phyloP scores from a whole-genome alignment of 2,113 vertebrate species.

The Psettodes erumei region DNA sequence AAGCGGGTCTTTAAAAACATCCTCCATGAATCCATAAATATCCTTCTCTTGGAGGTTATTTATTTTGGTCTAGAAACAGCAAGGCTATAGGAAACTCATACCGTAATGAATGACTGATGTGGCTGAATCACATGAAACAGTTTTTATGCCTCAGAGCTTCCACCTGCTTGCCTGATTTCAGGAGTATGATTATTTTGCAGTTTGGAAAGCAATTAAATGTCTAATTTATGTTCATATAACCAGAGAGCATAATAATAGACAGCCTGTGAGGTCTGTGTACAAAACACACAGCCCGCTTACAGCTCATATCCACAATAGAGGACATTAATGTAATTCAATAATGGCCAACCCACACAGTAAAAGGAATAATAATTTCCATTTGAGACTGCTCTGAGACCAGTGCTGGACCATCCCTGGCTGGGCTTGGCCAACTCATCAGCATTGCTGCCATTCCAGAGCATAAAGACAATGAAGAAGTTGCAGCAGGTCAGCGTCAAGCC shows the following conservation, averaged over 20 bases:
- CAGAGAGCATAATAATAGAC: slow-evolving; percentile 50
- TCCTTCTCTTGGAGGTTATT: slow-evolving; percentile 11
- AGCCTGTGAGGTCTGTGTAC: slow-evolving; percentile 36
- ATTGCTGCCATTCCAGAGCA: slow-evolving; percentile 52
- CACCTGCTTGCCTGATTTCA: slow-evolving; percentile 52
- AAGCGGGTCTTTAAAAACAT: slow-evolving; percentile 20
- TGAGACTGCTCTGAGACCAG: slow-evolving; percentile 38
- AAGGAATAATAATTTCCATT: slow-evolving; percentile 59
- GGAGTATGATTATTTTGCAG: slow-evolving; percentile 45
- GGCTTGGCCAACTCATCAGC: slow-evolving; percentile 36
- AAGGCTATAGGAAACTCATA: not conserved
- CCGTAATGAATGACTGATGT: slow-evolving; percentile 24
- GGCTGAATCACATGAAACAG: slow-evolving; percentile 10
- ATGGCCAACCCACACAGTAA: slow-evolving; percentile 50
- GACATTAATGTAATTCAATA: slow-evolving; percentile 61
- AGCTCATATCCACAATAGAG: slow-evolving; percentile 50
- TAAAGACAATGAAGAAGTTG: slow-evolving; percentile 49
- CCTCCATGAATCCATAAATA: slow-evolving; percentile 45
- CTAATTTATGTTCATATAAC: slow-evolving; percentile 44
- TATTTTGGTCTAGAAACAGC: slow-evolving; percentile 22
- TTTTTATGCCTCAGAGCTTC: slow-evolving; percentile 30
- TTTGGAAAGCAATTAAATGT: slow-evolving; percentile 52
- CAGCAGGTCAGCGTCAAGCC: slow-evolving; percentile 1
- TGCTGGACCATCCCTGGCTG: slow-evolving; percentile 40
- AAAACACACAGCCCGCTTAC: slow-evolving; percentile 46